phyloP scores from a whole-genome alignment of 1,140 invertebrate genomes.

The Bombus fervidus region DNA sequence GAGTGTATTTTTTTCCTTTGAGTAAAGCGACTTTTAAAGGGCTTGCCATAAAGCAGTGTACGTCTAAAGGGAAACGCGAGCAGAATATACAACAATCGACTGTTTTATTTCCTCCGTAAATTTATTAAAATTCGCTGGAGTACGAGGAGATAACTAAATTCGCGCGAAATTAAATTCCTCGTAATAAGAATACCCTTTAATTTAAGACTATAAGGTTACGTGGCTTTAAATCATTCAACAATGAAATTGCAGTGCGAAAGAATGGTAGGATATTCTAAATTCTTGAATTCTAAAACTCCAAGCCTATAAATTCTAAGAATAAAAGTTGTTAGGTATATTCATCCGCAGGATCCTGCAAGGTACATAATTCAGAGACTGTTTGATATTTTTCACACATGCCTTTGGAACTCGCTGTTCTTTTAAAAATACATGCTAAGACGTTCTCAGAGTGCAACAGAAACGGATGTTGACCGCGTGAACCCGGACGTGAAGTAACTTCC shows the following conservation, averaged over 20 bases:
- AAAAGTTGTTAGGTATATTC: not conserved
- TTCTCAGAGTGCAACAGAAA: not conserved
- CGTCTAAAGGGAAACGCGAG: not conserved
- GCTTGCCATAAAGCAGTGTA: not conserved
- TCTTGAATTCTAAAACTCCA: not conserved
- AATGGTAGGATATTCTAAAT: too few species aligned
- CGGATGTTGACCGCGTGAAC: slow-evolving; percentile 1
- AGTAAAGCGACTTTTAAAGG: too few species aligned
- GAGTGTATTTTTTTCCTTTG: not conserved
- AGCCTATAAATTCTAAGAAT: not conserved
- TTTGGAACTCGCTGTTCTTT: not conserved
- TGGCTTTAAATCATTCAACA: too few species aligned
- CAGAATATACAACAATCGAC: too few species aligned
- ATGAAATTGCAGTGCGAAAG: too few species aligned
- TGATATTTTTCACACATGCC: not conserved
- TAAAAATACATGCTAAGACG: not conserved
- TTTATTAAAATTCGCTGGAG: too few species aligned
- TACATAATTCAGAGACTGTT: not conserved
- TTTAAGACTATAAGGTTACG: too few species aligned
- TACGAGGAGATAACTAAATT: too few species aligned
- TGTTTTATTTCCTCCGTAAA: not conserved
- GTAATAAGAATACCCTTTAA: too few species aligned
- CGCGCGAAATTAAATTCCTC: too few species aligned
- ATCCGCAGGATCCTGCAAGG: too few species aligned
- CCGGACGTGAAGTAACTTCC: not conserved